Evolutionary conservation across 2,888 invertebrate species (phyloP), one percentile per base, ranked within the genome.

Genomic region (Actias luna): DNA sequence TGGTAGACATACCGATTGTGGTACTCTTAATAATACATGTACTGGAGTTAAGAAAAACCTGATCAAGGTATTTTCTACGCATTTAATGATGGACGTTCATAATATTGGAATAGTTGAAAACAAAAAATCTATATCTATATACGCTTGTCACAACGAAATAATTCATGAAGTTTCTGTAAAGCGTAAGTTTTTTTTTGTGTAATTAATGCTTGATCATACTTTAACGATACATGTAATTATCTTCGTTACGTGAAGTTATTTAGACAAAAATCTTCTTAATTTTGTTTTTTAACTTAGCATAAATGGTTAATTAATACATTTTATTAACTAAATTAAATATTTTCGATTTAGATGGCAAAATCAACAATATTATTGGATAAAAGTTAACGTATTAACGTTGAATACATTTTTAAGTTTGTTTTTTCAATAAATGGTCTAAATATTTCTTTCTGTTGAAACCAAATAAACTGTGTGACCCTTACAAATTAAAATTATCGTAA

Each of bases 1-100:
- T 85, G 80, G 75, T 66, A 80, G 83, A 76, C 77, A 70, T 80
- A 79, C 79, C 86, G 84, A 86, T 85, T 84, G 84, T 83, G 75
- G 76, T 75, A 72, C 79, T 68, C 73, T 70, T 78, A 80, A 77
- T 84, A 78, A 86, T 83, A 81, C 82, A 78, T 83, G 80, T 78
- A 81, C 67, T 69, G 70, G 66, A 72, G 68, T 58, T 64, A 65
- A 80, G 76, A 86, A 87, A 85, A 88, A 85, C 77, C 66, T 69
- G 52, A 59, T 25, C 29, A 57, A 36, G 29, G 12, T 58, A 62
- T 62, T 62, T 59, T 82, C 84, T 83, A 85, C 77, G 76, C 76
- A 80, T 77, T 69, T 85, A 83, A 87, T 85, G 79, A 82, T 81
- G 82, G 80, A 65, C 73, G 73, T 69, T 80, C 36, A 42, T 55